These are phyloP conservation scores for Ophion ventricosus DNA, from an alignment of 2,888 invertebrate genomes.

Conservation along the genomic window DNA sequence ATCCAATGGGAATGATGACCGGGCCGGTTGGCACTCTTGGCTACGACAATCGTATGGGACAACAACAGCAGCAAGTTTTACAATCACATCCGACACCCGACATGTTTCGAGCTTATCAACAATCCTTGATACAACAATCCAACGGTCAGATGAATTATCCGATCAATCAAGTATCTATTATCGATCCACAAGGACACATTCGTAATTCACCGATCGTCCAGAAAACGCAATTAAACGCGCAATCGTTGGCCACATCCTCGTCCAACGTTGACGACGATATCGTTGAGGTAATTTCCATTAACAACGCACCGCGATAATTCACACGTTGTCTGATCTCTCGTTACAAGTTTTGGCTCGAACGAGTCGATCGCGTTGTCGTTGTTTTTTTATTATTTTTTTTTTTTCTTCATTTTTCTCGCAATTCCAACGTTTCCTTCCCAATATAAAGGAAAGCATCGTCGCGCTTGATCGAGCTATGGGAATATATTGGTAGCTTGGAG, in stretches of 20 bases:
- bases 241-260: constrained; percentile 19
- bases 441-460: not conserved
- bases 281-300: constrained; percentile 57
- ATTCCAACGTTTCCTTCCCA: no score
- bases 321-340: not conserved
- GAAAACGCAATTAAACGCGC: constrained; percentile 3
- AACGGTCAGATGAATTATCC: constrained; percentile 60
- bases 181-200: not conserved
- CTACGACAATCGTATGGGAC: constrained; percentile 20
- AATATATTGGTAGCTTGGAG: not conserved
- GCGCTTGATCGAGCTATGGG: not conserved
- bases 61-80: constrained; percentile 14
- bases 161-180: constrained; percentile 22
- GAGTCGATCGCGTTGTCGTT: no score
- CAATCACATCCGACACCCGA: constrained; percentile 49
- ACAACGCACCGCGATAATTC: not conserved
- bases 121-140: constrained; percentile 35
- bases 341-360: not conserved
- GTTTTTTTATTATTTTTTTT: no score
- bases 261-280: constrained; percentile 60
- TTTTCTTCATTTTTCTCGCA: no score
- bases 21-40: constrained; percentile 1
- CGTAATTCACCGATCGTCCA: constrained; percentile 24
- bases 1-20: constrained; percentile 30
- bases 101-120: constrained; percentile 54